Evolutionary conservation across 2,113 vertebrate genomes (phyloP).

Genomic region (Sminthopsis crassicaudata): DNA sequence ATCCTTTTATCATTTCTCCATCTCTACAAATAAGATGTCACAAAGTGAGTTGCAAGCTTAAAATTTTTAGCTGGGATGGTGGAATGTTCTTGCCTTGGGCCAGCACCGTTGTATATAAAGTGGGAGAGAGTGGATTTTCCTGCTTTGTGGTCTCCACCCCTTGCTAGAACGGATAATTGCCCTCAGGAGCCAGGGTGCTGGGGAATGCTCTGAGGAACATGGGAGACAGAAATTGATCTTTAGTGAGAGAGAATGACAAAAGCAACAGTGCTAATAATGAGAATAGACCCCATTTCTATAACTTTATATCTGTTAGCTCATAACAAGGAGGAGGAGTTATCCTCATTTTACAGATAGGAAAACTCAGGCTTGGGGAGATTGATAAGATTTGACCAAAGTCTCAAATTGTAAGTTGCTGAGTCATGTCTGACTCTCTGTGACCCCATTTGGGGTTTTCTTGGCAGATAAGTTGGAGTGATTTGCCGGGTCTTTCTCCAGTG

Average conservation of each 20-base stretch:
- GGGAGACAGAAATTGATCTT: background rate
- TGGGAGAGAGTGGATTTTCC: background rate
- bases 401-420: background rate
- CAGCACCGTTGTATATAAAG: background rate
- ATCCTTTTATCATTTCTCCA: background rate
- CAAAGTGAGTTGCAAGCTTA: background rate
- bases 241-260: background rate
- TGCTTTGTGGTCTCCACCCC: background rate
- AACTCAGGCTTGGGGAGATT: background rate
- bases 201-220: background rate
- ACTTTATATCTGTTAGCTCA: background rate
- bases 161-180: background rate
- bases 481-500: too few species aligned
- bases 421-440: too few species aligned
- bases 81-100: background rate
- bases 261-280: background rate
- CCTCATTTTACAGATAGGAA: background rate
- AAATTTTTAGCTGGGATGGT: background rate
- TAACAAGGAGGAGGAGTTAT: background rate
- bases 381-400: background rate
- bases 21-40: background rate
- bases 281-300: background rate
- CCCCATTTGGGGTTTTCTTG: too few species aligned
- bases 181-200: background rate
- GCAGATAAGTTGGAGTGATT: too few species aligned